These are phyloP conservation scores for Cryptotermes secundus DNA, from an alignment of 1,140 invertebrate genomes.

Conservation along the genomic window DNA sequence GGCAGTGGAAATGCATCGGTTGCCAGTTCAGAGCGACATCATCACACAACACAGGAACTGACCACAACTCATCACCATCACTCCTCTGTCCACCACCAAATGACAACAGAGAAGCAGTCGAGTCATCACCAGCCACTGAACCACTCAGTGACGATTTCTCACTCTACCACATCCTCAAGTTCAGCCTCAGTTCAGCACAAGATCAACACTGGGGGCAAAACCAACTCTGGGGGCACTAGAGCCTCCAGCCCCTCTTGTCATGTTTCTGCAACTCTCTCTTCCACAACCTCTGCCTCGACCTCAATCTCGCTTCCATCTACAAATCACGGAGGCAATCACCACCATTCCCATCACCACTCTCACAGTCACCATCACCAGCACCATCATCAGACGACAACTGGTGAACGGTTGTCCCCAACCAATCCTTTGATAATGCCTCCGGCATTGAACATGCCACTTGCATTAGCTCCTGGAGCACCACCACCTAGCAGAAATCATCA, in stretches of 20 bases:
- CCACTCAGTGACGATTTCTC: constrained; percentile 62
- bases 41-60: constrained; percentile 55
- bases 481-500: constrained; percentile 1
- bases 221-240: background rate
- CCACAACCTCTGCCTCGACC: constrained; percentile 43
- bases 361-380: constrained; percentile 43
- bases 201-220: constrained; percentile 50
- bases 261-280: constrained; percentile 42
- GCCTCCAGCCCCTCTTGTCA: constrained; percentile 35
- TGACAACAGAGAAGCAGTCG: constrained; percentile 24
- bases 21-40: constrained; percentile 49
- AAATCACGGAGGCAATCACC: constrained; percentile 40
- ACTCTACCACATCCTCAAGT: constrained; percentile 63
- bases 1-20: background rate
- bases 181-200: constrained; percentile 59
- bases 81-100: constrained; percentile 49
- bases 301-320: constrained; percentile 39
- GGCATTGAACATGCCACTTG: constrained; percentile 23
- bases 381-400: background rate
- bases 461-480: background rate
- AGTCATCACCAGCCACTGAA: constrained; percentile 45
- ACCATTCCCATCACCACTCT: constrained; percentile 48
- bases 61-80: constrained; percentile 63
- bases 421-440: constrained; percentile 10
- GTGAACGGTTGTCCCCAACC: constrained; percentile 28